Percentiles rank a stretch among this genome's conserved stretches.
These are phyloP conservation scores for Archilochus colubris DNA, from an alignment of 2,113 vertebrate species.

Conservation along the genomic window DNA sequence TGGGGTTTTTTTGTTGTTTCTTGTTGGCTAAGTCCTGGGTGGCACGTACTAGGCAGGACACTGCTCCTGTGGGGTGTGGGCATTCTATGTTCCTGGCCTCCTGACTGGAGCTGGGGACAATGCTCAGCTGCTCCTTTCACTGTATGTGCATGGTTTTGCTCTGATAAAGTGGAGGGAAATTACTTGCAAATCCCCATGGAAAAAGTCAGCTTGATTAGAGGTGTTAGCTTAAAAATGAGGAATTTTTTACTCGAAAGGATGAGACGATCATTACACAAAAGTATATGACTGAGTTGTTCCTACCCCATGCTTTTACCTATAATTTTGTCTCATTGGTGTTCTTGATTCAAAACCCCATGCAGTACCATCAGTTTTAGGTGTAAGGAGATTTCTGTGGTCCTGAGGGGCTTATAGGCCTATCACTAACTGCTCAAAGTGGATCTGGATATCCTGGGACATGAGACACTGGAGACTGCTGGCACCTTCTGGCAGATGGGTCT, in stretches of 20 bases:
- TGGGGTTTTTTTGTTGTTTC: too few relatives aligned
- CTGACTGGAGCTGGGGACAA: not conserved
- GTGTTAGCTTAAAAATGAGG: not conserved
- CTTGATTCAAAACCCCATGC: not conserved
- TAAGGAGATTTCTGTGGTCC: not conserved
- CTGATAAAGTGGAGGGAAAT: not conserved
- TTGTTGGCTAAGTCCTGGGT: not conserved
- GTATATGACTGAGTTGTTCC: not conserved
- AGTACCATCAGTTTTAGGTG: not conserved
- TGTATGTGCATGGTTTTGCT: not conserved
- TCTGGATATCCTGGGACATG: not conserved
- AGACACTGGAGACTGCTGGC: not conserved
- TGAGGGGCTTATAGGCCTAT: not conserved
- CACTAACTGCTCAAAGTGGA: not conserved
- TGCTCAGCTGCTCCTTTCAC: not conserved
- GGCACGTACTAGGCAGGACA: not conserved
- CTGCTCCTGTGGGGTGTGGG: not conserved
- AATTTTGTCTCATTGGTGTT: not conserved
- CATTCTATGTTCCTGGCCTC: not conserved
- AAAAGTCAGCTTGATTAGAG: not conserved
- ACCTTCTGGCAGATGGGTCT: not conserved
- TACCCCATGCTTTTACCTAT: fast-evolving
- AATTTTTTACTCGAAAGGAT: not conserved
- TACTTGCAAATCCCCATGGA: not conserved
- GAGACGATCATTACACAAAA: not conserved